phyloP scores from a whole-genome alignment of 2,113 vertebrate species.

The Hippocampus abdominalis region DNA sequence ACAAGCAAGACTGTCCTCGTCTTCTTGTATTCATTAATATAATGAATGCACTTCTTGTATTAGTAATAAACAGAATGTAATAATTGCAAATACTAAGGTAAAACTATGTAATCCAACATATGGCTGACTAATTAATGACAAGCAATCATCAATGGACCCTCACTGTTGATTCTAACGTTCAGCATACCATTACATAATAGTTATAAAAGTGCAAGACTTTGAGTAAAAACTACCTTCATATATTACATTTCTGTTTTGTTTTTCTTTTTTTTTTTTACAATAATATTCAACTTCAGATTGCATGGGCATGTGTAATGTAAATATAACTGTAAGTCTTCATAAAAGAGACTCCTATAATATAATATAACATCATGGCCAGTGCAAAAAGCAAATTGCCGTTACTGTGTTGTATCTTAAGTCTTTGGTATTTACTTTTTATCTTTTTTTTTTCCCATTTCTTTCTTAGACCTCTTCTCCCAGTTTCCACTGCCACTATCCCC shows the following conservation, averaged over 20 bases:
- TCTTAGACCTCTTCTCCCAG: constrained; percentile 3
- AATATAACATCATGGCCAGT: background rate
- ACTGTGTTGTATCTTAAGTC: constrained; percentile 10
- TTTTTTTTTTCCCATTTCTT: constrained; percentile 19
- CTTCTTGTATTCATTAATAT: background rate
- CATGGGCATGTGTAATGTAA: background rate
- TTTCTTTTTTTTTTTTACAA: too few species aligned
- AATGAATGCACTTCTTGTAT: too few species aligned
- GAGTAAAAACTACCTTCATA: too few species aligned
- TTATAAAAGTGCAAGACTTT: too few species aligned
- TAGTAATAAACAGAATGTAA: too few species aligned
- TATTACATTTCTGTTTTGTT: too few species aligned
- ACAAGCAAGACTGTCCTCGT: constrained; percentile 3
- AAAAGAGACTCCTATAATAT: background rate
- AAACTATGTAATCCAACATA: background rate
- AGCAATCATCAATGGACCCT: too few species aligned
- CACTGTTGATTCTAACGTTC: too few species aligned
- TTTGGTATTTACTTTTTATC: constrained; percentile 22
- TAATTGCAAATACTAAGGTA: background rate
- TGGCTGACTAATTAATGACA: too few species aligned
- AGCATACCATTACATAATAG: too few species aligned
- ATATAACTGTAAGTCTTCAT: background rate
- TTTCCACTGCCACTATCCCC: constrained; percentile 17
- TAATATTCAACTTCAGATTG: background rate
- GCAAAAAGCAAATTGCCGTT: background rate